A percentile compares a stretch with the other conserved stretches of the same genome.
Evolutionary conservation across 2,888 invertebrate genomes (phyloP).

Genomic region (Ichneumoninae sp.): DNA sequence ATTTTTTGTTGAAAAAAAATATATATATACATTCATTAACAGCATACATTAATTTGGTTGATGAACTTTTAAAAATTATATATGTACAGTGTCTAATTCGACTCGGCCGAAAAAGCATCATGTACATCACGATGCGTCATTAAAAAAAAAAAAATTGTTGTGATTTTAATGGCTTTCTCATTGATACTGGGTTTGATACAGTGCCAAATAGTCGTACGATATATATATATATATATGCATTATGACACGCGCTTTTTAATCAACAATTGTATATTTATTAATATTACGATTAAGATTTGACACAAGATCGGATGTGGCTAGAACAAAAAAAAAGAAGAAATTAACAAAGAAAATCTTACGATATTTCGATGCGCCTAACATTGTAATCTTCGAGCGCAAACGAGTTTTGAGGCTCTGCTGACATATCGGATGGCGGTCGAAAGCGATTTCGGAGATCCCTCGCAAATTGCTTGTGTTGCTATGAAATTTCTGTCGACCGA

Average conservation of each 20-base stretch:
- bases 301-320: conserved; percentile 44
- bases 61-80: conserved; percentile 41
- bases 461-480: conserved; percentile 48
- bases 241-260: conserved; percentile 63
- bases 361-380: conserved; percentile 54
- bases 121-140: conserved; percentile 23
- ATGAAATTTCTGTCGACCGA: conserved; percentile 40
- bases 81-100: conserved; percentile 36
- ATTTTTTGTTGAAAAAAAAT: conserved; percentile 4
- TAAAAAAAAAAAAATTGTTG: background rate
- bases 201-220: conserved; percentile 76
- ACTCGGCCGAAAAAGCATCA: conserved; percentile 27
- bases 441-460: conserved; percentile 63
- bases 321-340: conserved; percentile 22
- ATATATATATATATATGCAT: conserved; percentile 37
- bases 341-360: conserved; percentile 26
- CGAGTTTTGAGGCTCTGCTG: conserved; percentile 69
- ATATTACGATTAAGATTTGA: conserved; percentile 61
- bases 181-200: conserved; percentile 75
- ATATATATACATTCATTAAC: conserved; percentile 2
- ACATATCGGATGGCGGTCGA: conserved; percentile 78
- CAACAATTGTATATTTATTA: conserved; percentile 67
- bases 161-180: conserved; percentile 38
- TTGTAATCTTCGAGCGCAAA: conserved; percentile 57
- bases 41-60: conserved; percentile 12